Base-by-base conservation (phyloP, 2,888 invertebrate species). In the Microctonus aethiopoides region DNA sequence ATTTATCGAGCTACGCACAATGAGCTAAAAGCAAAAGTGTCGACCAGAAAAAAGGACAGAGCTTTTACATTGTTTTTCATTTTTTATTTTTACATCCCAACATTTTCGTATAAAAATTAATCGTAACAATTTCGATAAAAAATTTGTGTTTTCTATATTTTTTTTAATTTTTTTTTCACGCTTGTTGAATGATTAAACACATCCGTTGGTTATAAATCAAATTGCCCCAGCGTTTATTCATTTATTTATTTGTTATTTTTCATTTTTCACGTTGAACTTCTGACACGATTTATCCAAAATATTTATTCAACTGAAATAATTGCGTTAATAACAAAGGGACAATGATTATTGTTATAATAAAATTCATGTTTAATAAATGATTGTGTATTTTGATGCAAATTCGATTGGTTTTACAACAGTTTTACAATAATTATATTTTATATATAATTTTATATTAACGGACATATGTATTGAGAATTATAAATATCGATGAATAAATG, bases 371-470 rank as follows among this genome's bases (percentile, higher is more conserved):
- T 81, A 83, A 83, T 80, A 83, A 84, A 83, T 80, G 80, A 83
- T 83, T 78, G 79, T 84, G 79, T 84, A 84, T 46, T 46, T 85
- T 84, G 80, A 83, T 84, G 83, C 80, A 83, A 84, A 84, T 83
- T 84, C 81, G 81, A 84, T 81, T 83, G 79, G 81, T 75, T 74
- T 78, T 78, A 79, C 79, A 80, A 77, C 71, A 75, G 74, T 73
- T 78, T 78, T 75, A 78, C 77, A 78, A 74, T 72, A 77, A 61
- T 76, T 70, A 61, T 73, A 75, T 57, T 57, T 62, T 72, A 32
- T 67, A 51, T 20, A 54, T 24, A 54, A 11, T 46, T 46, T 39
- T 39, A 41, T 39, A 61, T 41, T 61, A 24, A 61, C 20, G 36
- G 39, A 61, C 24, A 59, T 20, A 46, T 34, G 22, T 34, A 34